Evolutionary conservation across 64 coral and sea anemone species (phyloP).

Genomic region (Stichodactyla helianthus): DNA sequence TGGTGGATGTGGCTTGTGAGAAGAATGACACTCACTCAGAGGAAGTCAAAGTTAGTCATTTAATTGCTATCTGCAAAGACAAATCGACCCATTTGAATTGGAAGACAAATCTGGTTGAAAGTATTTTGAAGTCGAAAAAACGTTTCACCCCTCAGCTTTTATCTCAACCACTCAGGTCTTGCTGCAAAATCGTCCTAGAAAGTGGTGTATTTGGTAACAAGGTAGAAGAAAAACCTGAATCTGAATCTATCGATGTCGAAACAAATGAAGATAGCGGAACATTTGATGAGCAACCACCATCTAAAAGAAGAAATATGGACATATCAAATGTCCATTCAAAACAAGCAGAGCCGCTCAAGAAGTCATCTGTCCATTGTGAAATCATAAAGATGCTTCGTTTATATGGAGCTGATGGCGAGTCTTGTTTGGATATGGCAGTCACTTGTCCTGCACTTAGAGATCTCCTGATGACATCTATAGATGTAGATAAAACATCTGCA

Average conservation of each 20-base stretch:
- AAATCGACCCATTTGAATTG: not conserved
- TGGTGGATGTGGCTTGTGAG: not conserved
- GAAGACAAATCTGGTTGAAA: not conserved
- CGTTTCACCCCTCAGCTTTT: not conserved
- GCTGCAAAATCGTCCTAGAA: not conserved
- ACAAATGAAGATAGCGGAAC: too few relatives aligned
- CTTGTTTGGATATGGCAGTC: not conserved
- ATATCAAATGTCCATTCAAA: too few relatives aligned
- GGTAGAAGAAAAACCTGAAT: too few relatives aligned
- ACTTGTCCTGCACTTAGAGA: not conserved
- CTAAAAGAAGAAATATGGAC: too few relatives aligned
- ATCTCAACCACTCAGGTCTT: not conserved
- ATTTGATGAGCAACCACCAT: too few relatives aligned
- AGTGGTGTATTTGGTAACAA: too few relatives aligned
- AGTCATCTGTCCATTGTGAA: not conserved
- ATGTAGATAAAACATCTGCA: not conserved
- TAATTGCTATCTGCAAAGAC: too few relatives aligned
- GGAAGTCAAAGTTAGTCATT: not conserved
- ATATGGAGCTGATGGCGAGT: not conserved
- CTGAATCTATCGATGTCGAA: too few relatives aligned
- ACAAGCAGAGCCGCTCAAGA: too few relatives aligned
- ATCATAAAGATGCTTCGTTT: not conserved
- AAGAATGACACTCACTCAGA: not conserved
- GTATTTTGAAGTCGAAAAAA: not conserved
- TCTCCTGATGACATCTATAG: too few relatives aligned